Evolutionary conservation across 1,140 invertebrate species (phyloP), one percentile per base, ranked within the genome.

Genomic region (Marisa cornuarietis): DNA sequence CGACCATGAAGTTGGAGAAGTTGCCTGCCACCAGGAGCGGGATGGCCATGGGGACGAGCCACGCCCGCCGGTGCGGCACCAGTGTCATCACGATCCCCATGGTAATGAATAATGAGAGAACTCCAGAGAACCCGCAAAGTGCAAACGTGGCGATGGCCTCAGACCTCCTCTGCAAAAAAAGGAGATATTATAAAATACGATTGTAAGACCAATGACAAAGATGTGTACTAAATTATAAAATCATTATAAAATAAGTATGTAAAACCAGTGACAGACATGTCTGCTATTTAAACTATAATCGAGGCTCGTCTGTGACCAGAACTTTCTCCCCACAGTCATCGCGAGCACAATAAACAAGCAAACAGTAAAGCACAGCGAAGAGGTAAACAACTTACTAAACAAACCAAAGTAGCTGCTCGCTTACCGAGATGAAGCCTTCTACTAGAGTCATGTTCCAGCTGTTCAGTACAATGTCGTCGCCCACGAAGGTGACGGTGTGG

Each of bases 111-210:
- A 99, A 93, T 0, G 96, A 96, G 0, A 94, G 93, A 8, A 98
- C 95, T 93, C 99, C 99, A 0, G 97, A 95, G 91, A 99, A 99
- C 0, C 98, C 97, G 88, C 97, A 99, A n/a, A 99, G 93, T 0
- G 97, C 96, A 88, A 95, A 99, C 0, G 98, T 99, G 0, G 96
- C 95, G 63, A 99, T 96, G 1, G 94, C 93, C 85, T 95, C 93
- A 68, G 94, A 94, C 87, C 96, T 91, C 9, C 91, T 88, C 95
- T 96, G 82, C 26, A 74, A 24, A 63, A 14, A 1, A 63, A n/a
- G 31, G 31, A 42, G 31, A 42, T 42, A 42, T 2, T 42, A 42
- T 42, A 42, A 42, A 42, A 42, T 42, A 2, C 2, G 31, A 4
- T 42, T 42, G 31, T 42, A 42, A 42, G 6, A 42, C 31, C 31